Evolutionary conservation across 2,113 vertebrate species (phyloP).

Genomic region (Porphyrio hochstetteri): DNA sequence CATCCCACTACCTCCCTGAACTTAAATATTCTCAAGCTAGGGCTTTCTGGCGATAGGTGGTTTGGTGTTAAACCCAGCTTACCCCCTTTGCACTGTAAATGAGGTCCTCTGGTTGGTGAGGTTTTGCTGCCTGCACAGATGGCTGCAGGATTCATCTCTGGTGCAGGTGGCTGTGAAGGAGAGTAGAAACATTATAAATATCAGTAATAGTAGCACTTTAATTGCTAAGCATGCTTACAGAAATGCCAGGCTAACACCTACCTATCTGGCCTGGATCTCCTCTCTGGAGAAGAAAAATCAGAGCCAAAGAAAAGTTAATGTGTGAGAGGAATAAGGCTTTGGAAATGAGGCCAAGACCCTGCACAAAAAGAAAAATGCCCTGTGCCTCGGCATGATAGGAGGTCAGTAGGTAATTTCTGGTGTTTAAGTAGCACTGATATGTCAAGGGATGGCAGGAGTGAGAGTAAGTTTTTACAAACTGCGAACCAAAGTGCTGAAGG

Average conservation of each 20-base stretch:
- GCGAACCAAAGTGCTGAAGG: background rate
- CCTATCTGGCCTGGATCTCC: background rate
- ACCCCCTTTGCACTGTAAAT: background rate
- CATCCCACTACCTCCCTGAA: background rate
- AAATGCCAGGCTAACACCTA: background rate
- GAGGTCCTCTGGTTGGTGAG: background rate
- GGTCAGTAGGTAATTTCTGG: background rate
- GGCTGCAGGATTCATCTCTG: background rate
- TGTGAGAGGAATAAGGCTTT: background rate
- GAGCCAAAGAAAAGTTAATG: background rate
- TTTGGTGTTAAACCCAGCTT: background rate
- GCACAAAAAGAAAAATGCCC: background rate
- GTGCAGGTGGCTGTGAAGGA: background rate
- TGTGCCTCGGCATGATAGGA: background rate
- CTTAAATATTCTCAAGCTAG: background rate
- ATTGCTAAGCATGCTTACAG: background rate
- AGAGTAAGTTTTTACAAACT: background rate
- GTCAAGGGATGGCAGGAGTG: background rate
- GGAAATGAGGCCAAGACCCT: background rate
- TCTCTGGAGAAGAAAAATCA: background rate
- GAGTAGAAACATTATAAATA: background rate
- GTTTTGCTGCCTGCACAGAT: background rate
- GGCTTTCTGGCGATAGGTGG: background rate
- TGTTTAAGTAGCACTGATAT: background rate
- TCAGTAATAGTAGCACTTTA: background rate